Conservation (phyloP, 2,113 vertebrate genomes). For the Rhegmatorhina hoffmannsi region DNA sequence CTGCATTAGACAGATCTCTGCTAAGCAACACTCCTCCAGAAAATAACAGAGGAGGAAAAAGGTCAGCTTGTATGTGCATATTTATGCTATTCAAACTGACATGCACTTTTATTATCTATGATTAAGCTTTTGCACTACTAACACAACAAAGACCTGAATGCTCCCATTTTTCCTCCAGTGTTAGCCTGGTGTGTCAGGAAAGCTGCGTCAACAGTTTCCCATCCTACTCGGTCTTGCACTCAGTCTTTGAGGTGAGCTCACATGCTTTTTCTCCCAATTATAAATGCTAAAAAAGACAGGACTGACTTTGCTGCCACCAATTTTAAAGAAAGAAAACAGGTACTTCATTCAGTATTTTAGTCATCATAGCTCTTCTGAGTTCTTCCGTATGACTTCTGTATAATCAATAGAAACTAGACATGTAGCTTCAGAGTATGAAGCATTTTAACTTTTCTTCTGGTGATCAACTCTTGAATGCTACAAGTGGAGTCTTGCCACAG, state of each 20-base stretch:
- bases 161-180: not conserved
- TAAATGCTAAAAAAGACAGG: not conserved
- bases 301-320: not conserved
- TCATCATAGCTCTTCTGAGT: not conserved
- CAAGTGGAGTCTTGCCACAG: not conserved
- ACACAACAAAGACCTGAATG: not conserved
- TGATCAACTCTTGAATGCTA: not conserved
- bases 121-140: not conserved
- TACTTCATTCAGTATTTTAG: not conserved
- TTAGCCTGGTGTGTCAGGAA: constrained; percentile 1
- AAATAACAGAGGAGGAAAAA: not conserved
- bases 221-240: not conserved
- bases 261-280: not conserved
- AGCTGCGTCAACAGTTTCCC: constrained; percentile 25
- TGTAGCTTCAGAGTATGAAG: not conserved
- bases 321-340: not conserved
- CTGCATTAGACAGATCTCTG: not conserved
- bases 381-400: not conserved
- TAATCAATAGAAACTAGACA: not conserved
- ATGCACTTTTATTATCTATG: not conserved
- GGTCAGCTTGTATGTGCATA: not conserved
- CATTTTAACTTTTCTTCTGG: not conserved
- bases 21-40: constrained; percentile 33
- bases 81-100: not conserved
- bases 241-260: not conserved